Evolutionary conservation across 2,797 vertebrate species (phyloP), one percentile per base, ranked within the genome.

Genomic region (Acestrorhynchus altus): DNA sequence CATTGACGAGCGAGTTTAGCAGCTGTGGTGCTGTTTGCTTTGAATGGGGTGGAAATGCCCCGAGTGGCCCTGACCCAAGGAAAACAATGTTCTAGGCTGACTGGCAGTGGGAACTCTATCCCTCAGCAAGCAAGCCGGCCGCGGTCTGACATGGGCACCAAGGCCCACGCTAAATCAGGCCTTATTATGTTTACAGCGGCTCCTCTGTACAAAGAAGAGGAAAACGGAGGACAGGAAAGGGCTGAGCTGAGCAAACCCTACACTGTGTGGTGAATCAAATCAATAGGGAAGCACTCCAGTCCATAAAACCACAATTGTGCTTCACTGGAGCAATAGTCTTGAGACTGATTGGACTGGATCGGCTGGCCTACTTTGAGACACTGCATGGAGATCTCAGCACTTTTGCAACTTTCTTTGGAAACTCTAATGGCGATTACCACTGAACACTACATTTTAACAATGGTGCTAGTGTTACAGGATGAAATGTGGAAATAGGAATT

Each of bases 1-100:
- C 79, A 85, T 81, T 83, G 83, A 88, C 72, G 72, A 78, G 76
- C 85, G 86, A 84, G 77, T 85, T 87, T 81, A 85, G 83, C 86
- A 87, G 83, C 87, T 86, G 83, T 85, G 74, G 72, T 65, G 83
- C 79, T 89, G 86, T 88, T 87, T 86, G 79, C 85, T 86, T 75
- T 82, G 82, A 82, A 80, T 81, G 78, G 77, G 71, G 83, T 81
- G 81, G 78, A 85, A 86, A 89, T 84, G 86, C 79, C 81, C 76
- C 24, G 65, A 79, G 78, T 85, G 84, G 85, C 82, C 76, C 42
- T 24, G 35, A 64, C 71, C 86, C 85, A 87, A 85, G 67, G 71
- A 86, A 82, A 86, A 84, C 86, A 86, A 84, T 86, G 82, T 82
- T 76, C 69, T 67, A 52, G 8, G 39, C 78, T 64, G 83, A 77